These are phyloP conservation scores for Ctenicera cuprea DNA, from an alignment of 2,888 invertebrate genomes.

Conservation along the genomic window DNA sequence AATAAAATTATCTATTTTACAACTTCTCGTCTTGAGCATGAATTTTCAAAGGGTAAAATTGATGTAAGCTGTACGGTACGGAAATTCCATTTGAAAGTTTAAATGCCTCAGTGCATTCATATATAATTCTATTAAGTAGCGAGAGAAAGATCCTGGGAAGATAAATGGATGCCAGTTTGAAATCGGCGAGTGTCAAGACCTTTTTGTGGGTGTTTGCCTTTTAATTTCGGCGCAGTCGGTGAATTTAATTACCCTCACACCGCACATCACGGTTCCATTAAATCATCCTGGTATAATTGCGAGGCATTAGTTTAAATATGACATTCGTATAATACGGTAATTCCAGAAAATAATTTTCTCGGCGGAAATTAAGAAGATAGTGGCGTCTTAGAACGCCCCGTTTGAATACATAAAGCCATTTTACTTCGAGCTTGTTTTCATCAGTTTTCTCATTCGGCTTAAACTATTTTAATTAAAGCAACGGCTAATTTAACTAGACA, in stretches of 20 bases:
- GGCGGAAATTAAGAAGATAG: slow-evolving; percentile 70
- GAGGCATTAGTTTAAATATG: slow-evolving; percentile 61
- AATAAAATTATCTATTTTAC: no score
- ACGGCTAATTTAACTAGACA: slow-evolving; percentile 73
- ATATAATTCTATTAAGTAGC: slow-evolving; percentile 39
- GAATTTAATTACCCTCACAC: slow-evolving; percentile 55
- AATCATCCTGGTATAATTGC: slow-evolving; percentile 54
- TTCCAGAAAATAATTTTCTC: slow-evolving; percentile 67
- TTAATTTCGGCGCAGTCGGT: slow-evolving; percentile 54
- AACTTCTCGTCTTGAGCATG: background rate
- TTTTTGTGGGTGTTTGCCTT: slow-evolving; percentile 53
- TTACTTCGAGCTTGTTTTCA: slow-evolving; percentile 67
- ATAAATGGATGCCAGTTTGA: slow-evolving; percentile 42
- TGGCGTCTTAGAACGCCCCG: slow-evolving; percentile 58
- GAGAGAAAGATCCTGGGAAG: slow-evolving; percentile 36
- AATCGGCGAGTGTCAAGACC: slow-evolving; percentile 40
- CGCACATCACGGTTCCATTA: slow-evolving; percentile 57
- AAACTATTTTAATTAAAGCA: slow-evolving; percentile 73
- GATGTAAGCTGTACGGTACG: slow-evolving; percentile 3
- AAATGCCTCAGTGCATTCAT: slow-evolving; percentile 31
- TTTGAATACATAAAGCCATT: slow-evolving; percentile 66
- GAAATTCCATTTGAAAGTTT: slow-evolving; percentile 22
- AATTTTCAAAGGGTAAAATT: slow-evolving; percentile 13
- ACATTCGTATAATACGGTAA: slow-evolving; percentile 62
- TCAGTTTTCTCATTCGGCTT: slow-evolving; percentile 69